phyloP scores from a whole-genome alignment of 2,113 vertebrate species.

The Phrynosoma platyrhinos region DNA sequence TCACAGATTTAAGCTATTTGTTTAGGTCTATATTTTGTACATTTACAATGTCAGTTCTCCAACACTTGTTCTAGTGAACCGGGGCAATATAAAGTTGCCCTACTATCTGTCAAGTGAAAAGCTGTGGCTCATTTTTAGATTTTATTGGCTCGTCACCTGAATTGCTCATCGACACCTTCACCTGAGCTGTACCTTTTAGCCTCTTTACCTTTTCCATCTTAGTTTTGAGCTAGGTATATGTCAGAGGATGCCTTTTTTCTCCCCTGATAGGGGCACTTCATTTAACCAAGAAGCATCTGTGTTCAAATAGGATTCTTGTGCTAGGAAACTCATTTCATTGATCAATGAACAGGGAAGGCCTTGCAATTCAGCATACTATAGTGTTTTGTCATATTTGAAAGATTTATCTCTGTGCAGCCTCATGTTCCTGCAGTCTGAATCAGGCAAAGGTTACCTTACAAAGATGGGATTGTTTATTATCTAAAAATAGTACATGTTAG shows the following conservation, averaged over 20 bases:
- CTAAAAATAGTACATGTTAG: background rate
- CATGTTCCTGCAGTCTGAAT: conserved; percentile 7
- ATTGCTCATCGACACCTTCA: conserved; percentile 4
- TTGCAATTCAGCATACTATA: conserved; percentile 40
- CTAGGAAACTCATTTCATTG: conserved; percentile 51
- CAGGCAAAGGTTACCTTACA: conserved; percentile 13
- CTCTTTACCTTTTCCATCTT: conserved; percentile 5
- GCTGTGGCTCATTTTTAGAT: conserved; percentile 6
- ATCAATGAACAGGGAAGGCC: background rate
- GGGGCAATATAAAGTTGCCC: conserved; percentile 10
- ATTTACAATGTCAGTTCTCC: background rate
- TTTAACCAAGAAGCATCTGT: conserved; percentile 27
- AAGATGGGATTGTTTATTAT: background rate
- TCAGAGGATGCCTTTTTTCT: background rate
- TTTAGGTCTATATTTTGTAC: conserved; percentile 18
- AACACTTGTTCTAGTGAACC: conserved; percentile 1
- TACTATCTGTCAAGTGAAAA: conserved; percentile 21
- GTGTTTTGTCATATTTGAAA: conserved; percentile 19
- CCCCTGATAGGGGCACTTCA: background rate
- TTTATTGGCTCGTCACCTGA: conserved; percentile 19
- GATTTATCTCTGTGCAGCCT: conserved; percentile 19
- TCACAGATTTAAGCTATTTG: conserved; percentile 31
- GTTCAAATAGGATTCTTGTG: conserved; percentile 38
- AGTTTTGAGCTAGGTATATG: conserved; percentile 1
- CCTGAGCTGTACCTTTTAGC: background rate